phyloP scores from a whole-genome alignment of 2,888 invertebrate genomes.

The Drosophila flavopinicola region DNA sequence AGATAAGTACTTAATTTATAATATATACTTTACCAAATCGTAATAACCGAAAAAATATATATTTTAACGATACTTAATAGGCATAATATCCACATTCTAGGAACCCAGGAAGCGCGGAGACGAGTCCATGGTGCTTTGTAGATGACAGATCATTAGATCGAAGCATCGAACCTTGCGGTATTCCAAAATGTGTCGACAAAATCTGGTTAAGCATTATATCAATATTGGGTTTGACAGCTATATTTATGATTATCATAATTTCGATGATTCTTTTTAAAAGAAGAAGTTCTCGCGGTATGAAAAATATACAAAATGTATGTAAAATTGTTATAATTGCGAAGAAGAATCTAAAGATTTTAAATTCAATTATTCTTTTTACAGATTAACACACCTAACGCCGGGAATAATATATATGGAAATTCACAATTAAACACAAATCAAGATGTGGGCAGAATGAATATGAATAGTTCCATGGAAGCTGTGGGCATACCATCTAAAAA shows the following conservation, averaged over 20 bases:
- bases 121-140: constrained; percentile 95
- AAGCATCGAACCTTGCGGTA: constrained; percentile 90
- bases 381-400: constrained; percentile 89
- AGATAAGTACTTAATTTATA: no score
- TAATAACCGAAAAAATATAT: not conserved
- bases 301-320: constrained; percentile 88
- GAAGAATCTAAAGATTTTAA: not conserved
- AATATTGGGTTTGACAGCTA: constrained; percentile 85
- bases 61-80: not conserved
- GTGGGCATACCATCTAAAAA: constrained; percentile 84
- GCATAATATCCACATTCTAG: constrained; percentile 83
- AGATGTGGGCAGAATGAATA: constrained; percentile 92
- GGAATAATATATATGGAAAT: constrained; percentile 93
- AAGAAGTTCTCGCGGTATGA: constrained; percentile 84
- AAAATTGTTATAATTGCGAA: not conserved
- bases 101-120: constrained; percentile 93
- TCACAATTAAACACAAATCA: constrained; percentile 91
- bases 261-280: constrained; percentile 87
- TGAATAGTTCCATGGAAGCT: constrained; percentile 83
- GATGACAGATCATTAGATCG: constrained; percentile 89
- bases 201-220: constrained; percentile 92
- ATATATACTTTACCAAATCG: no score
- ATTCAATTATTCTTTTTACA: constrained; percentile 49
- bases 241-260: constrained; percentile 56
- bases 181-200: constrained; percentile 94